Base-by-base conservation (phyloP, 2,797 vertebrate genomes). In the Bufotes viridis region DNA sequence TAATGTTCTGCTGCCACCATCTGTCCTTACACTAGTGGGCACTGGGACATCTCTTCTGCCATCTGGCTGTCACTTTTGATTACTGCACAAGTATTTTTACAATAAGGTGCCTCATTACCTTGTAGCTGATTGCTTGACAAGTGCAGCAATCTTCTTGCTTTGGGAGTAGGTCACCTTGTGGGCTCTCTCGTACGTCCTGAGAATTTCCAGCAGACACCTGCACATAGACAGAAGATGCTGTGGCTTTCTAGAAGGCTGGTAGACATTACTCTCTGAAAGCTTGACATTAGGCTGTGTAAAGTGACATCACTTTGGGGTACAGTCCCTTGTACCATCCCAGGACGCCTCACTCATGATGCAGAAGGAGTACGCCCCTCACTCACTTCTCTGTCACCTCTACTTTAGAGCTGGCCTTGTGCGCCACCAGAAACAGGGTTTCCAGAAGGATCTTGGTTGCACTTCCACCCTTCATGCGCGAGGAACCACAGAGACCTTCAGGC, bases 381-480 rank as follows among this genome's bases (percentile, higher is more conserved):
- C 90, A 96, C 95, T 89, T 87, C 63, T 81, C 49, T 70, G 93
- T 93, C 89, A 95, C 55, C 17, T 55, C 60, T 60, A 89, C 84
- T 7, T 87, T 88, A 85, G 93, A 95, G 72, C 93, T 60, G 55
- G 95, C 93, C 74, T 92, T 93, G 14, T 96, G 94, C 14, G 95
- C 95, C 3, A 94, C 92, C 60, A 95, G 91, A 76, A 96, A 91
- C 61, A 96, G 29, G 0, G 93, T 93, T 92, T 97, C 96, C 91
- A 97, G 90, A 6, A 97, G 92, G 70, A 97, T 93, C 93, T 96
- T 96, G 0, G 95, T 96, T 74, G 94, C 91, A 2, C 95, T 96
- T 90, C 95, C 94, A 55, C 95, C 96, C 92, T 97, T 97, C 96
- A 97, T 96, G 90, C 93, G 91, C 69, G 96, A 96, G 0, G 95